These are phyloP conservation scores for Malacoctenus gilli DNA, from an alignment of 2,797 vertebrate genomes.

Conservation along the genomic window DNA sequence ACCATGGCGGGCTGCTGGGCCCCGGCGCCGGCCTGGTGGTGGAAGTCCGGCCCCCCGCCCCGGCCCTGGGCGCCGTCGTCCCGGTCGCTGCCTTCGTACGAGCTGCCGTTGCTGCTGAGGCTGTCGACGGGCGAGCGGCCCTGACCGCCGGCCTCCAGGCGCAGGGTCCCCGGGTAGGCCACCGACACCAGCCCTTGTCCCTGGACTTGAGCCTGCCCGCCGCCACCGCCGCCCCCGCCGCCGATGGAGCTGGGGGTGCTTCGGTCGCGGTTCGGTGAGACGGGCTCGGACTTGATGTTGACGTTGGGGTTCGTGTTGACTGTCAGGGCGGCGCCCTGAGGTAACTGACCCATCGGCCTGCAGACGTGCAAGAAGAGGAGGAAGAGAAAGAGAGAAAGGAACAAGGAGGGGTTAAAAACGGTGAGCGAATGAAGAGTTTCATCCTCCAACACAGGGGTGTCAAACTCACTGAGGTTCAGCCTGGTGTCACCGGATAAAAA, in stretches of 20 bases:
- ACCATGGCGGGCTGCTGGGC: slow-evolving; percentile 80
- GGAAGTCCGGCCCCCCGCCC: slow-evolving; percentile 84
- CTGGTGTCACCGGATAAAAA: too few relatives aligned
- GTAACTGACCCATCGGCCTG: slow-evolving; percentile 90
- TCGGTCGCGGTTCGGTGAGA: slow-evolving; percentile 92
- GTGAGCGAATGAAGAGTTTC: too few relatives aligned
- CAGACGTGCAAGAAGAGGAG: background rate
- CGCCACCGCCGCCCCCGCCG: slow-evolving; percentile 1
- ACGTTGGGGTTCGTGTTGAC: slow-evolving; percentile 93
- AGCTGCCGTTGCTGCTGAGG: slow-evolving; percentile 94
- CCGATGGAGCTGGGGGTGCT: slow-evolving; percentile 85
- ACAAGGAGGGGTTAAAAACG: too few relatives aligned
- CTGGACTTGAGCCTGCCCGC: slow-evolving; percentile 35
- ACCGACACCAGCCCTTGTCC: slow-evolving; percentile 67
- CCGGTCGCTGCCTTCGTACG: slow-evolving; percentile 92
- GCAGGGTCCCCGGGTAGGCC: slow-evolving; percentile 79
- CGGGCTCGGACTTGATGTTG: slow-evolving; percentile 96
- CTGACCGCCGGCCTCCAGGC: slow-evolving; percentile 76
- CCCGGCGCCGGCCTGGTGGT: slow-evolving; percentile 66
- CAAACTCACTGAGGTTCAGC: too few relatives aligned
- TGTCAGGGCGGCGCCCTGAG: slow-evolving; percentile 88
- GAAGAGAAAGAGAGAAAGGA: background rate
- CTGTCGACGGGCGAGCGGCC: slow-evolving; percentile 91
- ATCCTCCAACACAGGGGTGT: too few relatives aligned
- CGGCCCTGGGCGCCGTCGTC: slow-evolving; percentile 87